Evolutionary conservation across 2,113 vertebrate species (phyloP).

Genomic region (Ammodytes dubius): DNA sequence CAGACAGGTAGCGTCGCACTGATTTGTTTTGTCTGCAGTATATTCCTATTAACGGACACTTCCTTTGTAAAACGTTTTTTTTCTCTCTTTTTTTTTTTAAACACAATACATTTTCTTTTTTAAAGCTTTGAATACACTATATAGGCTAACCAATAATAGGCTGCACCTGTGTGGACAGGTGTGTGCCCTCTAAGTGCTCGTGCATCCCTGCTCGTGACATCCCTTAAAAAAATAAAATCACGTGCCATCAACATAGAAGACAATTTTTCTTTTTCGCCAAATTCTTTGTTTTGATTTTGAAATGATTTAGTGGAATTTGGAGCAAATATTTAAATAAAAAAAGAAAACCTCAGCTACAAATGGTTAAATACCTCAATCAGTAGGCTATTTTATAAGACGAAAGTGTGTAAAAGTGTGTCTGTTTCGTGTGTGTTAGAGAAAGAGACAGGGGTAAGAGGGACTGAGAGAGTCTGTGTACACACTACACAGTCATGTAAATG

Average conservation of each 20-base stretch:
- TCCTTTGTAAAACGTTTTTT: too few species aligned
- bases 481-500: conserved; percentile 53
- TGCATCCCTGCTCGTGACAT: not conserved
- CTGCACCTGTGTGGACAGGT: conserved; percentile 46
- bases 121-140: not conserved
- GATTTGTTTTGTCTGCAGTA: not conserved
- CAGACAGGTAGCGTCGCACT: conserved; percentile 12
- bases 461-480: conserved; percentile 25
- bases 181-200: conserved; percentile 7
- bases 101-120: too few species aligned
- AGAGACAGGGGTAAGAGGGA: conserved; percentile 1
- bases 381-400: not conserved
- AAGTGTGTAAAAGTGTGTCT: conserved; percentile 18
- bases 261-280: not conserved
- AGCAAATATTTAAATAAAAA: not conserved
- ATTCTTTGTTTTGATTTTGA: not conserved
- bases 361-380: not conserved
- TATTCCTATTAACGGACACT: not conserved
- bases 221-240: not conserved
- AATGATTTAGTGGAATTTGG: not conserved
- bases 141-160: too few species aligned
- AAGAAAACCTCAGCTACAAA: not conserved
- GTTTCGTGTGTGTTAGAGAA: not conserved
- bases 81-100: not conserved
- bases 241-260: not conserved